These are phyloP conservation scores for Calcarius lapponicus DNA, from an alignment of 2,797 vertebrate species.

Conservation along the genomic window DNA sequence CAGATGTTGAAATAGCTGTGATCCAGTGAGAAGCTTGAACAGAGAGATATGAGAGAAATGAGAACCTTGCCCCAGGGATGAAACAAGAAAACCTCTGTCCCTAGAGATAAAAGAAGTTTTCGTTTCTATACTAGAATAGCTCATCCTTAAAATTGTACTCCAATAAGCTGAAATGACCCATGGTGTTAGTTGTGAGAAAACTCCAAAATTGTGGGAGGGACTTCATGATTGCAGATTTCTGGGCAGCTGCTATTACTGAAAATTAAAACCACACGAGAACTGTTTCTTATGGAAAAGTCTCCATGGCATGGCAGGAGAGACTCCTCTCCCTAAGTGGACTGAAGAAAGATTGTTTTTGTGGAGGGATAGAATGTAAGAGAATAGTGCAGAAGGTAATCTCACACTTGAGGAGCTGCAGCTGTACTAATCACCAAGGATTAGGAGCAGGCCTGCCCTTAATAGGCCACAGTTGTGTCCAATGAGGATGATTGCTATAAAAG, in stretches of 20 bases:
- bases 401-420: too few relatives aligned
- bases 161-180: not conserved
- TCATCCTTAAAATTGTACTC: not conserved
- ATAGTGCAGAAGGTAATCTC: too few relatives aligned
- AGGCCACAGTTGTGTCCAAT: too few relatives aligned
- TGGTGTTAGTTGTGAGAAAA: not conserved
- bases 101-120: not conserved
- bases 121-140: not conserved
- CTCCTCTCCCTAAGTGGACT: not conserved
- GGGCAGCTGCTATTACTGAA: not conserved
- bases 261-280: not conserved
- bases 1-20: not conserved
- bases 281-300: not conserved
- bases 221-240: not conserved
- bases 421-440: too few relatives aligned
- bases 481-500: too few relatives aligned
- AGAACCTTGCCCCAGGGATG: not conserved
- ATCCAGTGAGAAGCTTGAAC: not conserved
- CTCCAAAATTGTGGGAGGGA: not conserved
- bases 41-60: not conserved
- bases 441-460: too few relatives aligned
- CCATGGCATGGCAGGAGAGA: not conserved
- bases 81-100: not conserved
- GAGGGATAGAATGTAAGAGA: too few relatives aligned
- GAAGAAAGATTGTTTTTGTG: not conserved